Conservation (phyloP, 1,140 invertebrate genomes). For the Diprion similis region DNA sequence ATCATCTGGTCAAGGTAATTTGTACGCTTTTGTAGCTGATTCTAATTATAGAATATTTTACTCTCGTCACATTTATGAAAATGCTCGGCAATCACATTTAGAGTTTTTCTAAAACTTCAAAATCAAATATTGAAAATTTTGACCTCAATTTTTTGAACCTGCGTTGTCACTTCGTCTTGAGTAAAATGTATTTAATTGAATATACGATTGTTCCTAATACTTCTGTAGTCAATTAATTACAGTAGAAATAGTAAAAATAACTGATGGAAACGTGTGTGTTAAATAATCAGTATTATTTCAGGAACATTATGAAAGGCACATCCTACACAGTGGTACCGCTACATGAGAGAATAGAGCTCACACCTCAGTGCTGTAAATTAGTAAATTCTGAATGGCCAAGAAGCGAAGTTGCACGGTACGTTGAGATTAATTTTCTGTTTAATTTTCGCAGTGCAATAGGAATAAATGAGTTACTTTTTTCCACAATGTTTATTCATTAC, state of each 20-base stretch:
- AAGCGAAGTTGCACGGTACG: constrained; percentile 72
- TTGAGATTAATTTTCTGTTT: not conserved
- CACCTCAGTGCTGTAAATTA: constrained; percentile 72
- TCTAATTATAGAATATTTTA: not conserved
- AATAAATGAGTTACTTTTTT: too few species aligned
- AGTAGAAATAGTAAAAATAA: not conserved
- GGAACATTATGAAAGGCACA: constrained; percentile 45
- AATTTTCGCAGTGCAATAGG: too few species aligned
- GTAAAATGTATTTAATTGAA: not conserved
- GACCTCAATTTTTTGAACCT: not conserved
- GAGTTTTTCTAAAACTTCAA: not conserved
- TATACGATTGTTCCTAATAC: not conserved
- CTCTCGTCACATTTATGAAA: not conserved
- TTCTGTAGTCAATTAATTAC: not conserved
- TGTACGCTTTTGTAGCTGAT: not conserved
- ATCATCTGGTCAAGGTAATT: constrained; percentile 3
- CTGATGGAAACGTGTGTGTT: not conserved
- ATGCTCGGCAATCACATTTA: not conserved
- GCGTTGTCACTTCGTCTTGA: not conserved
- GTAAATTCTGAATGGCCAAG: constrained; percentile 84
- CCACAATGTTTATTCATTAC: too few species aligned
- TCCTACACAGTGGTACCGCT: constrained; percentile 67
- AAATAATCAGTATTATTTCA: constrained; percentile 23
- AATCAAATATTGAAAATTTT: not conserved
- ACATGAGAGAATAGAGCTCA: constrained; percentile 73